Evolutionary conservation across 2,888 invertebrate species (phyloP), one percentile per base, ranked within the genome.

Genomic region (Luffia ferchaultella): DNA sequence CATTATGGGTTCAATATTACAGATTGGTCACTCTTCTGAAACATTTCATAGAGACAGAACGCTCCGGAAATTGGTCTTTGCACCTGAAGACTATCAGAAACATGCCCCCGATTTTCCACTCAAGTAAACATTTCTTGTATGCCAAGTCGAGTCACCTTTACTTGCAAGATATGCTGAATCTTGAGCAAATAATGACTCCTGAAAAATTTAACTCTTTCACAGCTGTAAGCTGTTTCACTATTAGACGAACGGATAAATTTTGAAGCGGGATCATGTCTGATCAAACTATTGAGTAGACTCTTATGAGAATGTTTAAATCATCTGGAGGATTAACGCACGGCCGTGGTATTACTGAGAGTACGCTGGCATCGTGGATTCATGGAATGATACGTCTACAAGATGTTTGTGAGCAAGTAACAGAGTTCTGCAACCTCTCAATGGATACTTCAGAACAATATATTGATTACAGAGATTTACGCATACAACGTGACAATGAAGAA

Each of bases 21-120:
- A 45, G 55, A 3, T 58, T 67, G 58, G 55, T 63, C 3, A 57
- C 59, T 46, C 47, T 68, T 3, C 47, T 62, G n/a, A 64, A 63
- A 53, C 53, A 61, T 18, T 65, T 61, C 49, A 64, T 65, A 18
- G 54, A 60, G 52, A 62, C 64, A 42, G 67, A 68, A 52, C 40
- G 64, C 46, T 49, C 52, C 18, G 65, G 62, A 3, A 59, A 63
- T 42, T 46, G 47, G 47, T 12, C 1, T 12, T n/a, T 43, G 18
- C 19, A 45, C 16, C 44, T 18, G 12, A 51, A 53, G 46, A 42
- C 43, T 42, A 20, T 65, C 2, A 51, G 57, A 53, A 54, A 51
- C 53, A 68, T 69, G 61, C 19, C 66, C 9, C 65, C 67, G 1
- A 61, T 49, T 30, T 62, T 63, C 45, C 59, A 61, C 53, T 55